phyloP scores from a whole-genome alignment of 2,797 vertebrate genomes.

The Chelonia mydas region DNA sequence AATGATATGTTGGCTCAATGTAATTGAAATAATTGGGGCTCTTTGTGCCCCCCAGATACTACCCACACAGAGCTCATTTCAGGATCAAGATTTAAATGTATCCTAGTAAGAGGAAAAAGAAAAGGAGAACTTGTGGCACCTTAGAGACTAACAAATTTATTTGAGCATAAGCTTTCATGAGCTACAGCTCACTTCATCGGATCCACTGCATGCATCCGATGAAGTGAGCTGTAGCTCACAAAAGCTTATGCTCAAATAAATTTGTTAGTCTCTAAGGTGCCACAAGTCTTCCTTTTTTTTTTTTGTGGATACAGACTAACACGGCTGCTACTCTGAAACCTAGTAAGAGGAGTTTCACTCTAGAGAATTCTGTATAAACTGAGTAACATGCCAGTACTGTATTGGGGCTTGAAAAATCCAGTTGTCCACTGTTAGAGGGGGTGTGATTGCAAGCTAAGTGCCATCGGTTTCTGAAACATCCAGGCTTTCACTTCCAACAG shows the following conservation, averaged over 20 bases:
- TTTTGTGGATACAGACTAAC: too few relatives aligned
- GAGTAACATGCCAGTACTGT: neutral
- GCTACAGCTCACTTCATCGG: too few relatives aligned
- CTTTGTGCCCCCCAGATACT: neutral
- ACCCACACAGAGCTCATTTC: neutral
- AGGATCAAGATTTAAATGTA: neutral
- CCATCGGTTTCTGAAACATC: neutral
- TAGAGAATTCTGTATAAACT: neutral
- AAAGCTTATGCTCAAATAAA: too few relatives aligned
- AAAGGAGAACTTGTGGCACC: too few relatives aligned
- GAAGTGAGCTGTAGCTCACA: too few relatives aligned
- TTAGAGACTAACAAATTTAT: too few relatives aligned
- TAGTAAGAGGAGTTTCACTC: neutral
- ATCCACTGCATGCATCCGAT: too few relatives aligned
- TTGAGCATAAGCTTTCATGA: too few relatives aligned
- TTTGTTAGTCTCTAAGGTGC: too few relatives aligned
- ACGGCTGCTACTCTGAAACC: too few relatives aligned
- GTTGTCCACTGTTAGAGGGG: rapidly evolving
- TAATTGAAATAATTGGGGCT: neutral
- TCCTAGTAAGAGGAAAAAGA: neutral
- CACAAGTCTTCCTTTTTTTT: too few relatives aligned
- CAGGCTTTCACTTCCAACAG: neutral
- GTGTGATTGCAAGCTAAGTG: neutral
- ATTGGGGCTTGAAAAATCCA: neutral
- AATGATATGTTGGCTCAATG: rapidly evolving